Evolutionary conservation across 2,888 invertebrate genomes (phyloP), one percentile per base, ranked within the genome.

Genomic region (Kryphioiulus occultus): DNA sequence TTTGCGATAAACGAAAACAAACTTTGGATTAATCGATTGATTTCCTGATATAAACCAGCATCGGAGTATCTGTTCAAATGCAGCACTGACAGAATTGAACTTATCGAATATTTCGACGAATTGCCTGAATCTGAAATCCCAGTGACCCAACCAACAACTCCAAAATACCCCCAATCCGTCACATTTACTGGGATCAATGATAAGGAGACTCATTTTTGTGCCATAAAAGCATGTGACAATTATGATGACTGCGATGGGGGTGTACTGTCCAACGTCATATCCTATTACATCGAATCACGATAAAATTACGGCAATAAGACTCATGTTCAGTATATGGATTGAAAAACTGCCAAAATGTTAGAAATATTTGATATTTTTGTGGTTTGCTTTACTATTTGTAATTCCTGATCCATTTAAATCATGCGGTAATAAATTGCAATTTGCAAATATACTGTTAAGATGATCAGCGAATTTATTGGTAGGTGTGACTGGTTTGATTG

Each of bases 121-220:
- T n/a, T 83, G 10, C 39, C 83, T 0, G 83, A 83, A 30, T 83
- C 83, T 2, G 39, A 83, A 17, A 39, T 83, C 10, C 39, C 83
- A 30, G 1, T 32, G 3, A 22, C 17, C 32, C 0, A 19, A 3
- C 84, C 84, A 35, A 42, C 19, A 0, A 42, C 42, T 10, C 39
- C 84, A 19, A 84, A 32, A 84, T 39, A 35, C 19, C 32, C 42
- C n/a, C 84, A 84, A 35, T n/a, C 35, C 9, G 15, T 42, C 10
- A 39, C 84, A 19, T 84, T 84, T 22, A 39, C 84, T 1, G 84
- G 84, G 9, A 35, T 39, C 84, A 84, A 84, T 42, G 84, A 84
- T 35, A 44, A 39, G 44, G 26, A n/a, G 22, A 26, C 42, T 42
- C 42, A 85, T 22, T 39, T 30, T 44, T 85, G 85, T 22, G 85